phyloP scores from a whole-genome alignment of 2,888 invertebrate genomes.

The Rotaria macrura region DNA sequence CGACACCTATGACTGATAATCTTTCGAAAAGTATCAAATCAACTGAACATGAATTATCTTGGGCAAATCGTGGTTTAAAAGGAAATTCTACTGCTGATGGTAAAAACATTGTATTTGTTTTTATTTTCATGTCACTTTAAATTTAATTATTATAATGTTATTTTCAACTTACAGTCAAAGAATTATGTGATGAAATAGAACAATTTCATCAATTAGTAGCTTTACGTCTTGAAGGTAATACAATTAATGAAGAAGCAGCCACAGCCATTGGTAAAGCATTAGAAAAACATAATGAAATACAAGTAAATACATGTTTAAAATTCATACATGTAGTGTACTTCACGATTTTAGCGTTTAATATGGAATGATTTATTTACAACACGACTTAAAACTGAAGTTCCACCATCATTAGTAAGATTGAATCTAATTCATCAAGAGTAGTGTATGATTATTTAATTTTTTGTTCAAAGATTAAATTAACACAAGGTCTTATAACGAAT shows the following conservation, averaged over 20 bases:
- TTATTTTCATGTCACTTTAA: neutral
- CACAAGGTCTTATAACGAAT: slow-evolving; percentile 65
- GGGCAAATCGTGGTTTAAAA: slow-evolving; percentile 68
- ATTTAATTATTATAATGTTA: slow-evolving; percentile 53
- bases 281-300: slow-evolving; percentile 64
- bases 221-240: slow-evolving; percentile 79
- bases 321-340: neutral
- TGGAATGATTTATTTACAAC: slow-evolving; percentile 97
- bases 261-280: slow-evolving; percentile 70
- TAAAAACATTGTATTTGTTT: slow-evolving; percentile 47
- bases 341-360: slow-evolving; percentile 57
- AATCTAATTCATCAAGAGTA: neutral
- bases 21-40: slow-evolving; percentile 26
- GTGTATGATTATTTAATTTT: slow-evolving; percentile 52
- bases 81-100: slow-evolving; percentile 69
- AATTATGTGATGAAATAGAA: slow-evolving; percentile 65
- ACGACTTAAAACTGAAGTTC: slow-evolving; percentile 84
- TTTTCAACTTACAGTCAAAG: slow-evolving; percentile 40
- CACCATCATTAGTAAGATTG: slow-evolving; percentile 65
- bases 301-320: slow-evolving; percentile 38
- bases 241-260: slow-evolving; percentile 78
- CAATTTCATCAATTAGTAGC: slow-evolving; percentile 61
- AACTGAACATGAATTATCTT: slow-evolving; percentile 61
- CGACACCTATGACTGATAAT: neutral
- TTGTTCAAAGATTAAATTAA: neutral